Percentiles rank a stretch among this genome's conserved stretches.
Evolutionary conservation across 2,888 invertebrate species (phyloP).

Genomic region (Crioceris asparagi): DNA sequence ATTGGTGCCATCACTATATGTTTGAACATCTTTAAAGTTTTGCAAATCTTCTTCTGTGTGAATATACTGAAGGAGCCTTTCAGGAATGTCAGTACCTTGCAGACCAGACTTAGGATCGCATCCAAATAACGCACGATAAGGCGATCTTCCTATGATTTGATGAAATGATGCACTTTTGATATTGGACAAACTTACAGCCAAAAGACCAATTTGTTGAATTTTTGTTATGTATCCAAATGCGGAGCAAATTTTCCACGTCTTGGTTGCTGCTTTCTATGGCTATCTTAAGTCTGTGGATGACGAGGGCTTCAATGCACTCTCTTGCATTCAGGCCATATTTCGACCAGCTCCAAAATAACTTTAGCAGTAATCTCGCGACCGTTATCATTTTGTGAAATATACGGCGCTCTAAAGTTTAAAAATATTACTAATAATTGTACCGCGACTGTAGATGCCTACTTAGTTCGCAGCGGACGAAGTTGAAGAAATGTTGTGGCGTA

Average conservation of each 20-base stretch:
- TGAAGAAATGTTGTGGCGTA: too few relatives aligned
- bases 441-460: too few relatives aligned
- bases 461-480: too few relatives aligned
- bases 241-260: slow-evolving; percentile 2
- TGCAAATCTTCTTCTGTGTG: too few relatives aligned
- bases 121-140: not conserved
- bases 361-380: too few relatives aligned
- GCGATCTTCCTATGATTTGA: not conserved
- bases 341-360: too few relatives aligned
- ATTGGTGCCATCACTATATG: too few relatives aligned
- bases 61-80: not conserved
- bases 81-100: not conserved
- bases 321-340: slow-evolving; percentile 1
- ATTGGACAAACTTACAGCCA: not conserved
- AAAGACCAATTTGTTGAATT: not conserved
- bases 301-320: not conserved
- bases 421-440: too few relatives aligned
- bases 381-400: too few relatives aligned
- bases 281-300: not conserved
- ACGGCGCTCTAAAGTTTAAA: too few relatives aligned
- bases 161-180: not conserved
- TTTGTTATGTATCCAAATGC: too few relatives aligned
- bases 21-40: too few relatives aligned
- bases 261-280: not conserved
- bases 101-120: not conserved